Evolutionary conservation across 2,888 invertebrate genomes (phyloP), one percentile per base, ranked within the genome.

Genomic region (Trachelus stipa): DNA sequence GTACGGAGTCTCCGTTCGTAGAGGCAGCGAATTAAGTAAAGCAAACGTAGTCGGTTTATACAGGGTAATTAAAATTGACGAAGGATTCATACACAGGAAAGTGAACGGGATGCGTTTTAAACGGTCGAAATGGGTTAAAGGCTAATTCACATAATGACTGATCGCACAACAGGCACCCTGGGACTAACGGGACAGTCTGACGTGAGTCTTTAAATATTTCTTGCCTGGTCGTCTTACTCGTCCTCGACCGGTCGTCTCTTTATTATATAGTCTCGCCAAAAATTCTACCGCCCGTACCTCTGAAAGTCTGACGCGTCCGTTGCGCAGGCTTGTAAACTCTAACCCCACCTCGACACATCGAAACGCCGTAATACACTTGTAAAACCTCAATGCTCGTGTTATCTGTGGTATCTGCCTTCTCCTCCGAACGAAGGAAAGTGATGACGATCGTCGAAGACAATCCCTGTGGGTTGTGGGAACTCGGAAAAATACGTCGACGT

Each of bases 141-240:
- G 56, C 56, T 56, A 56, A 56, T 56, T 56, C 56, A 56, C 23
- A 23, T 23, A 56, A 56, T 56, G 23, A 4, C 56, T 23, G 56
- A 56, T 56, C 56, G 56, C 23, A 56, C 56, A 56, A 74, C 35
- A 23, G 78, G 71, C 78, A 68, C 75, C 76, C 75, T 40, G 71
- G 79, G 82, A 79, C 37, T 88, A 89, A 89, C 88, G 88, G 88
- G 83, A 86, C 81, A 77, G 73, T 81, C 83, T 86, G 88, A 87
- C 86, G 85, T 85, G 84, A 86, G 79, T 82, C 77, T 80, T 83
- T 78, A 86, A 87, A 87, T 87, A 87, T 87, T 85, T 87, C 84
- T 84, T 83, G 71, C 73, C 73, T 73, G 78, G 76, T 79, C 76
- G 40, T 35, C 23, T 35, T 3, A 1, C 56, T 34, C 35, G 74